phyloP scores from a whole-genome alignment of 2,113 vertebrate genomes.

The Sinocyclocheilus maitianheensis region DNA sequence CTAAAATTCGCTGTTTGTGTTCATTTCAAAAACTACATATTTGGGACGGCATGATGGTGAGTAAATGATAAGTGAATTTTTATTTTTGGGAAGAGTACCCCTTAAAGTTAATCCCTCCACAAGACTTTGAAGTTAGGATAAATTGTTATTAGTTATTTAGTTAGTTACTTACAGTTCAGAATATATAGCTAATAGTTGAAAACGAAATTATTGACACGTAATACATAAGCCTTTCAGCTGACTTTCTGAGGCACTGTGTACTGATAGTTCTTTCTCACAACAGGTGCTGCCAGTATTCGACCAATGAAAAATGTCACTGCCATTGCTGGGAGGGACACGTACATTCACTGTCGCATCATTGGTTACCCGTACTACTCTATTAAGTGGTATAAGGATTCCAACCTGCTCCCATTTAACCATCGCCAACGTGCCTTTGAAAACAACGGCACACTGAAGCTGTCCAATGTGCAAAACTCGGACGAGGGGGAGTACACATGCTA shows the following conservation, averaged over 20 bases:
- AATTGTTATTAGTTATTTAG: background rate
- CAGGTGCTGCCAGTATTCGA: constrained; percentile 95
- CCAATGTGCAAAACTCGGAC: constrained; percentile 93
- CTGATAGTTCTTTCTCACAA: constrained; percentile 70
- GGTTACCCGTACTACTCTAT: constrained; percentile 99
- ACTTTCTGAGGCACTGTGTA: constrained; percentile 69
- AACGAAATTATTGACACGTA: background rate
- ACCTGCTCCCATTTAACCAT: constrained; percentile 95
- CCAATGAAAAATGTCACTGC: constrained; percentile 99
- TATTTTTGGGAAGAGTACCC: background rate
- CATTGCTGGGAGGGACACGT: constrained; percentile 93
- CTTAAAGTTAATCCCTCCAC: background rate
- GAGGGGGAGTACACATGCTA: constrained; percentile 97
- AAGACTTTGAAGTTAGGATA: background rate
- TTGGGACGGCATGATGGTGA: background rate
- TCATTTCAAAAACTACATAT: background rate
- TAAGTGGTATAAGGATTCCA: constrained; percentile 98
- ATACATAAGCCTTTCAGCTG: constrained; percentile 22
- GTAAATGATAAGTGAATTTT: background rate
- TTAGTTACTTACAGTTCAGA: background rate
- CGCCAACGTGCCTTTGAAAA: constrained; percentile 97
- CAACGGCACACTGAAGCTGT: constrained; percentile 94
- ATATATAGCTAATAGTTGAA: background rate
- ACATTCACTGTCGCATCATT: constrained; percentile 96
- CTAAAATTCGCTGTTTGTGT: background rate